Base-by-base conservation (phyloP, 2,113 vertebrate species). In the Heterotilapia buettikoferi region DNA sequence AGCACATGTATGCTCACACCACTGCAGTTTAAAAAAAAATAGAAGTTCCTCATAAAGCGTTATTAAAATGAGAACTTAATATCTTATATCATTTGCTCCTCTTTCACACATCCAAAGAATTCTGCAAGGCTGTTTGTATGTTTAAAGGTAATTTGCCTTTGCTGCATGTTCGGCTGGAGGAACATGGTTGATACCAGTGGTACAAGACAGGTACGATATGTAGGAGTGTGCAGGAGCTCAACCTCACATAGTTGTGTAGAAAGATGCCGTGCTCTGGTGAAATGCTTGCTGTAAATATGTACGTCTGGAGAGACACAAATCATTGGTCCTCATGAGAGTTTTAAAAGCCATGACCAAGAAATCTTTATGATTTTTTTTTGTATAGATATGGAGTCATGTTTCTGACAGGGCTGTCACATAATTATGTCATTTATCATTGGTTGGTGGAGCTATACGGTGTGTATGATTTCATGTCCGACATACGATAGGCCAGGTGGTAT, bases 401-500 rank as follows among this genome's bases (percentile, higher is more conserved):
- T 63, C 33, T 53, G 33, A n/a, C 31, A 19, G 1, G 13, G 9
- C 52, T 85, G 40, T 85, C 56, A 54, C 52, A 40, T 79, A 86
- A 53, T 63, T 84, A 45, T 80, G 47, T 79, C 84, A 68, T 89
- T 84, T 53, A 80, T 47, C 82, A 38, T 19, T 66, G 87, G 89
- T 86, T 84, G 88, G 16, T 2, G 40, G 80, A 61, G 91, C 86
- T 82, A 7, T 11, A 43, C 78, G 89, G 71, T 79, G 31, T 33
- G 61, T 85, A 59, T n/a, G 66, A 78, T 6, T 50, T 31, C 26
- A 71, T 86, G 73, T 71, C 31, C 2, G 83, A 43, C 80, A 87
- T 82, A 59, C 52, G 84, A 90, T 84, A 92, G 83, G 83, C 2
- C 82, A 73, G 87, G 80, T 73, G 84, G 21, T 71, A 80, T 87